A percentile compares a stretch with the other conserved stretches of the same genome.
Evolutionary conservation across 2,113 vertebrate genomes (phyloP).

Genomic region (Terrapene triunguis): DNA sequence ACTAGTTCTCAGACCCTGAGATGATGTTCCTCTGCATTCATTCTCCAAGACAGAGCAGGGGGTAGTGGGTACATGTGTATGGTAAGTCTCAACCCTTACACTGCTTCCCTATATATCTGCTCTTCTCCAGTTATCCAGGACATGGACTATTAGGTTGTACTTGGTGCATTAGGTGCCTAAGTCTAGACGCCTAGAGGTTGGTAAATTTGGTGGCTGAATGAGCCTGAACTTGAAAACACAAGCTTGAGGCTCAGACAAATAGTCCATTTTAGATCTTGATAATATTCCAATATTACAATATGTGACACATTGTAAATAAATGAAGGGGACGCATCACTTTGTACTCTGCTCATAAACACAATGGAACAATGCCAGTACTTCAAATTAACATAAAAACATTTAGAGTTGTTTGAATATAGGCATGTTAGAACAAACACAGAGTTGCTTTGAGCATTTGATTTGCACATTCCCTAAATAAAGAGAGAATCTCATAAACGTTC

Average conservation of each 20-base stretch:
- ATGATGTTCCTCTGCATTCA: background rate
- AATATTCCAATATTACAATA: background rate
- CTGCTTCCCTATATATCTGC: background rate
- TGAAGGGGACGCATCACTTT: background rate
- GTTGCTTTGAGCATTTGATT: background rate
- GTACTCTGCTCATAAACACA: background rate
- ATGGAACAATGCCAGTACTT: background rate
- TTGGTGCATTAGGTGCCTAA: background rate
- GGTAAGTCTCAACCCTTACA: background rate
- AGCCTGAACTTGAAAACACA: background rate
- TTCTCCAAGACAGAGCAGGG: background rate
- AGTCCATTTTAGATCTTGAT: background rate
- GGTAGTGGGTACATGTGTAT: background rate
- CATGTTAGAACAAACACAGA: background rate
- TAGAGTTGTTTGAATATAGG: background rate
- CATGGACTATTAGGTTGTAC: background rate
- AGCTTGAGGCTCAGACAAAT: background rate
- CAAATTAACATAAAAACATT: background rate
- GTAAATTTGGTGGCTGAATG: background rate
- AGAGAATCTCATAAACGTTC: background rate
- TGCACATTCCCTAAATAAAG: slow-evolving; percentile 11
- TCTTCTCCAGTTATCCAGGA: background rate
- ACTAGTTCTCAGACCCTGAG: rapidly evolving
- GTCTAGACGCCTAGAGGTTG: background rate
- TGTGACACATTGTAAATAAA: background rate